phyloP scores from a whole-genome alignment of 1,140 invertebrate species.

The Acarapis woodi region DNA sequence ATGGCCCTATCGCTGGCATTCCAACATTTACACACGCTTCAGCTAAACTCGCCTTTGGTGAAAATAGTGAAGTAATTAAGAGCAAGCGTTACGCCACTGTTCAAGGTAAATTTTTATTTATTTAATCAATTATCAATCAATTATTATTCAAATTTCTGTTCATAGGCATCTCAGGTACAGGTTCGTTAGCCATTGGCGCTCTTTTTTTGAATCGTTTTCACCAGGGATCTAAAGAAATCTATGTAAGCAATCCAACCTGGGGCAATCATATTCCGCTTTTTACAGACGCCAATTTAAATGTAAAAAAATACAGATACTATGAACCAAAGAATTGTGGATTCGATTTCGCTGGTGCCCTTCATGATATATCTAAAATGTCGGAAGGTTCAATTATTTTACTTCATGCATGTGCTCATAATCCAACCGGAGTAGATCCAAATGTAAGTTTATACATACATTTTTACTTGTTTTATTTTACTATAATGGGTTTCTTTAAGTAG shows the following conservation, averaged over 20 bases:
- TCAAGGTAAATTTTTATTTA: no score
- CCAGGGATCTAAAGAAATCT: slow-evolving; percentile 51
- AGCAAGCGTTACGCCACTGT: slow-evolving; percentile 45
- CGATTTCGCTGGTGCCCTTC: slow-evolving; percentile 61
- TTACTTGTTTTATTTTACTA: slow-evolving; percentile 2
- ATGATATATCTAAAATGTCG: slow-evolving; percentile 78
- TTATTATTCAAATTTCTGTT: no score
- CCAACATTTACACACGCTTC: slow-evolving; percentile 45
- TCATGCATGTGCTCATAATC: slow-evolving; percentile 97
- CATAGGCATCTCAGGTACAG: slow-evolving; percentile 95
- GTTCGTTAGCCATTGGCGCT: slow-evolving; percentile 68
- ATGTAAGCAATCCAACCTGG: slow-evolving; percentile 85
- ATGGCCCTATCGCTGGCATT: slow-evolving; percentile 64
- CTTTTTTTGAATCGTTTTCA: slow-evolving; percentile 58
- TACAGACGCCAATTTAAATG: slow-evolving; percentile 42
- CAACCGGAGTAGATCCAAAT: slow-evolving; percentile 83
- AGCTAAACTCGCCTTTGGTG: slow-evolving; percentile 64
- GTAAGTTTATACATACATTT: slow-evolving; percentile 4
- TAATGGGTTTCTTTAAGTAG: slow-evolving; percentile 12
- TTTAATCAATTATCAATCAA: no score
- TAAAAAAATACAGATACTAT: slow-evolving; percentile 83
- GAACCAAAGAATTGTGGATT: slow-evolving; percentile 81
- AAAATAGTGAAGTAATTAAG: slow-evolving; percentile 35
- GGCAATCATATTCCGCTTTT: slow-evolving; percentile 89
- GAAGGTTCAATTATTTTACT: slow-evolving; percentile 68